Evolutionary conservation across 2,797 vertebrate genomes (phyloP).

Genomic region (Pelochelys cantorii): DNA sequence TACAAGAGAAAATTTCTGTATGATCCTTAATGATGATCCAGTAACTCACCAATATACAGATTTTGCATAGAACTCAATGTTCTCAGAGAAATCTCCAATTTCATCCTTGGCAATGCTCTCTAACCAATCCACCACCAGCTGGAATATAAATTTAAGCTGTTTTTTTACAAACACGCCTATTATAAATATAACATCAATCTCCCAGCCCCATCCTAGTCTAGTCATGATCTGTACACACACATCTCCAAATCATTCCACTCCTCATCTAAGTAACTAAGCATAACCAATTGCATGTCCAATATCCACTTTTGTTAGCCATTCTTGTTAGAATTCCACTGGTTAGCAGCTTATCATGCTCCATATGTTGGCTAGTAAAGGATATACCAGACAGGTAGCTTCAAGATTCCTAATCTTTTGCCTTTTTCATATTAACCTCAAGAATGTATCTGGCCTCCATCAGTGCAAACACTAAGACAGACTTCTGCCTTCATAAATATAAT

Average conservation of each 20-base stretch:
- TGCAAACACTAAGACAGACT: not conserved
- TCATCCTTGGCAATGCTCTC: conserved; percentile 98
- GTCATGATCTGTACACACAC: fast-evolving
- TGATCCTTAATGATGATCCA: not conserved
- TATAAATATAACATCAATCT: not conserved
- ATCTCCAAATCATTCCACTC: not conserved
- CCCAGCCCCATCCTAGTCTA: not conserved
- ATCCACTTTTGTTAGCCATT: not conserved
- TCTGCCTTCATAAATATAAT: not conserved
- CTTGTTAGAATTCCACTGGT: not conserved
- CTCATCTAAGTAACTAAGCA: not conserved
- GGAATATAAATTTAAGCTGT: conserved; percentile 58
- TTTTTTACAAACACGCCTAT: conserved; percentile 16
- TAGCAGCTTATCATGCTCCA: not conserved
- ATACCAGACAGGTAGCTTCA: not conserved
- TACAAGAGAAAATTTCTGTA: not conserved
- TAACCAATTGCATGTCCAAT: not conserved
- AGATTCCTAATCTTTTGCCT: not conserved
- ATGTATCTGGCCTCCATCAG: not conserved
- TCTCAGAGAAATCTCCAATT: conserved; percentile 95
- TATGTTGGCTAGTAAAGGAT: not conserved
- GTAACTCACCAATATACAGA: conserved; percentile 95
- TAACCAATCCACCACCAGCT: conserved; percentile 98
- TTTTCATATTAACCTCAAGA: not conserved
- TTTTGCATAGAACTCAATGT: conserved; percentile 97